Percentiles rank a stretch among this genome's conserved stretches.
phyloP scores from a whole-genome alignment of 1,140 invertebrate genomes.

The Tetraneura akinire region DNA sequence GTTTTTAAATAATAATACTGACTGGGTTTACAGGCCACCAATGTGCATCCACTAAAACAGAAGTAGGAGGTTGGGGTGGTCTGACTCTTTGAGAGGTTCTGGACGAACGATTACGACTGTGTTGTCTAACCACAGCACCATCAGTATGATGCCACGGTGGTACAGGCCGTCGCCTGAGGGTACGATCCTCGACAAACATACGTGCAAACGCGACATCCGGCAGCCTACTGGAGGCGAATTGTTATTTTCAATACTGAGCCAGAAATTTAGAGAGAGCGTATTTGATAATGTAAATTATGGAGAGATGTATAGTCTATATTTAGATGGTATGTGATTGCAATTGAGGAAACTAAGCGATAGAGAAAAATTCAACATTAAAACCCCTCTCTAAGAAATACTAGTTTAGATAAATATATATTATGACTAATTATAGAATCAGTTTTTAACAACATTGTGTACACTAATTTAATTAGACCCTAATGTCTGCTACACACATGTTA shows the following conservation, averaged over 20 bases:
- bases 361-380: constrained; percentile 36
- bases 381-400: constrained; percentile 25
- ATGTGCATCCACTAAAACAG: constrained; percentile 54
- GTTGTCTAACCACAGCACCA: constrained; percentile 37
- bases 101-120: constrained; percentile 42
- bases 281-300: constrained; percentile 42
- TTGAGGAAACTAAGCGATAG: constrained; percentile 24
- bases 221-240: constrained; percentile 33
- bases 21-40: constrained; percentile 55
- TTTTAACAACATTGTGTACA: constrained; percentile 10
- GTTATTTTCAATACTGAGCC: constrained; percentile 40
- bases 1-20: constrained; percentile 26
- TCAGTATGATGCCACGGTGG: constrained; percentile 59
- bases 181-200: constrained; percentile 55
- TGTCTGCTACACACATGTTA: constrained; percentile 32
- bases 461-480: constrained; percentile 23
- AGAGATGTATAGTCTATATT: constrained; percentile 41
- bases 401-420: constrained; percentile 39
- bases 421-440: constrained; percentile 47
- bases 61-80: constrained; percentile 57
- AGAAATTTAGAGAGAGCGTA: constrained; percentile 38
- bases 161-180: constrained; percentile 60
- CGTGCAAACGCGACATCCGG: constrained; percentile 18
- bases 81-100: constrained; percentile 37
- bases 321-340: constrained; percentile 44